phyloP scores from a whole-genome alignment of 2,113 vertebrate genomes.

The Psittacula cyanocephala region DNA sequence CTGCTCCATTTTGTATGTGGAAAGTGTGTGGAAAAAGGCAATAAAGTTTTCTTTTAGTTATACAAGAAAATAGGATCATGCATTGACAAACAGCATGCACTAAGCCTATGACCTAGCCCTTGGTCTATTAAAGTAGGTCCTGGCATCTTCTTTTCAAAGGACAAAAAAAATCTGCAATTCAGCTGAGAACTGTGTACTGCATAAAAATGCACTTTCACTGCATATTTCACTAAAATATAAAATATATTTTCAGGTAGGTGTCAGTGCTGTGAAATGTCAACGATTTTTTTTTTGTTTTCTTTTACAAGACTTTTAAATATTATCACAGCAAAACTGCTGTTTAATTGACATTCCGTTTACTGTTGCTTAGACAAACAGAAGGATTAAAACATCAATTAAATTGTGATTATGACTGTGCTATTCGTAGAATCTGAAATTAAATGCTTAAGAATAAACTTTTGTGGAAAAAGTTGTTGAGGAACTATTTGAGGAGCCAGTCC shows the following conservation, averaged over 20 bases:
- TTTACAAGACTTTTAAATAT: slow-evolving; percentile 1
- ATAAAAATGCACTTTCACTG: neutral
- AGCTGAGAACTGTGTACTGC: neutral
- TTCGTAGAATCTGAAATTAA: neutral
- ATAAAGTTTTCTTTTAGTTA: neutral
- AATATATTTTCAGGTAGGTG: neutral
- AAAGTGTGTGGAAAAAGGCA: neutral
- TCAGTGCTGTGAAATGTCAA: slow-evolving; percentile 15
- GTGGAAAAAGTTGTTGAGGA: neutral
- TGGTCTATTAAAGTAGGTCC: neutral
- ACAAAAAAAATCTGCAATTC: neutral
- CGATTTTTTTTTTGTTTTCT: neutral
- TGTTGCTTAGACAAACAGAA: slow-evolving; percentile 29
- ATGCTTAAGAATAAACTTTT: slow-evolving; percentile 6
- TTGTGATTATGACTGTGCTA: neutral
- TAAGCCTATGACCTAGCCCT: neutral
- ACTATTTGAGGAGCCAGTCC: neutral
- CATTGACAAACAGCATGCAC: neutral
- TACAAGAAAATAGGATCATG: neutral
- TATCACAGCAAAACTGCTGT: slow-evolving; percentile 1
- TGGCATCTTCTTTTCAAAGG: neutral
- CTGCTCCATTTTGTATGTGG: neutral
- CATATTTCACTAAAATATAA: neutral
- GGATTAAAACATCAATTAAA: slow-evolving; percentile 48
- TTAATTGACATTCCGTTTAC: slow-evolving; percentile 48